Percentiles rank a stretch among this genome's conserved stretches.
These are phyloP conservation scores for Temnothorax nylanderi DNA, from an alignment of 1,140 invertebrate genomes.

Conservation along the genomic window DNA sequence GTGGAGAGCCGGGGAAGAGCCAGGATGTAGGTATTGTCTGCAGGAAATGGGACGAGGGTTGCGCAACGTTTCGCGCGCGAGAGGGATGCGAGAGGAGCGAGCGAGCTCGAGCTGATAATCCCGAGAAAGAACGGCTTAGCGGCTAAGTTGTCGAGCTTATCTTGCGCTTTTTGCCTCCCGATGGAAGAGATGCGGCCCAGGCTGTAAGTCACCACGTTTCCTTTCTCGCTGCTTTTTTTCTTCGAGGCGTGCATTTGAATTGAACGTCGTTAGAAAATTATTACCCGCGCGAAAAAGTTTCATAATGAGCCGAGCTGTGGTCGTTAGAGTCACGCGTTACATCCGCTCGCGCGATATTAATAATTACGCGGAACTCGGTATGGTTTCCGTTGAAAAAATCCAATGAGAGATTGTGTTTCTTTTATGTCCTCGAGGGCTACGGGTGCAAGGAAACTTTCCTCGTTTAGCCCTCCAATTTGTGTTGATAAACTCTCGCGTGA, in stretches of 20 bases:
- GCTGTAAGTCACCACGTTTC: not conserved
- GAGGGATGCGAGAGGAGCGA: conserved; percentile 30
- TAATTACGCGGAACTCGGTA: conserved; percentile 11
- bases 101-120: conserved; percentile 69
- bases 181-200: conserved; percentile 33
- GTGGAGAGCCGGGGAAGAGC: not conserved
- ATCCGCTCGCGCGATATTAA: conserved; percentile 32
- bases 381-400: conserved; percentile 13
- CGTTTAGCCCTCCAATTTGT: conserved; percentile 68
- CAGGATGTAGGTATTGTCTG: conserved; percentile 76
- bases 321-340: conserved; percentile 24
- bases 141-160: conserved; percentile 74
- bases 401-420: conserved; percentile 10
- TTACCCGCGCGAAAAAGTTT: conserved; percentile 12
- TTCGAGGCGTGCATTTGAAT: not conserved
- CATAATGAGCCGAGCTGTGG: not conserved
- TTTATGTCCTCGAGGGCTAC: conserved; percentile 17
- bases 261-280: conserved; percentile 28
- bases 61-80: conserved; percentile 28
- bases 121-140: conserved; percentile 74
- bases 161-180: conserved; percentile 70
- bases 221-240: not conserved
- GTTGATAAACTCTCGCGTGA: conserved; percentile 69
- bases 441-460: conserved; percentile 61
- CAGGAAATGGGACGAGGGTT: conserved; percentile 80